Evolutionary conservation across 1,140 invertebrate genomes (phyloP).

Genomic region (Parapsyche elsis): DNA sequence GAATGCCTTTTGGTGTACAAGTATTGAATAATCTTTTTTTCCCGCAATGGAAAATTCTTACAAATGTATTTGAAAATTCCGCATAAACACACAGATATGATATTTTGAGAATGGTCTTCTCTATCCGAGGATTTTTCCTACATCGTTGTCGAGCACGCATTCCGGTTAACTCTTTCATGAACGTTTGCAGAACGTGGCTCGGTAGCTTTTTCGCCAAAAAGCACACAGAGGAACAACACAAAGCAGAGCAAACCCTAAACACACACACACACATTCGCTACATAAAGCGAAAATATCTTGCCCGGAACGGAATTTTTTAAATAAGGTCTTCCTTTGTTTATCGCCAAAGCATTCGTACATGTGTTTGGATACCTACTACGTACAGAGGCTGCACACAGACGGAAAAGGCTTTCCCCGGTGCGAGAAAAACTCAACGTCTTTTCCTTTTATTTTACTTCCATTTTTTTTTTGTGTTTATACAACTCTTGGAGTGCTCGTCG

Average conservation of each 20-base stretch:
- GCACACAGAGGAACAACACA: background rate
- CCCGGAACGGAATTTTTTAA: conserved; percentile 5
- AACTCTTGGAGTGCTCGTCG: background rate
- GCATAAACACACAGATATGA: too few species aligned
- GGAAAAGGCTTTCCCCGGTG: background rate
- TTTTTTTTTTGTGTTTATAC: too few species aligned
- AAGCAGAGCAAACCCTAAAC: background rate
- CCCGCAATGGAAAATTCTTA: too few species aligned
- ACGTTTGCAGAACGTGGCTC: conserved; percentile 1
- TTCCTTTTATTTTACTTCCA: background rate
- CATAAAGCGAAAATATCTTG: conserved; percentile 24
- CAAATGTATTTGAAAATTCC: too few species aligned
- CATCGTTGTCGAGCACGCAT: background rate
- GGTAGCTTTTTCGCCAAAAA: background rate
- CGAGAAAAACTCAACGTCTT: conserved; percentile 20
- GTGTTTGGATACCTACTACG: too few species aligned
- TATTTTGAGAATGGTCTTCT: too few species aligned
- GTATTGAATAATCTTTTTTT: too few species aligned
- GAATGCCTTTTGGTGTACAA: too few species aligned
- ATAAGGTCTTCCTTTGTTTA: conserved; percentile 33
- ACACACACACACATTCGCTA: background rate
- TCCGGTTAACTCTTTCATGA: conserved; percentile 5
- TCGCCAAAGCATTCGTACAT: background rate
- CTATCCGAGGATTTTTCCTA: background rate
- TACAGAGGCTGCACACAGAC: background rate